Base-by-base conservation (phyloP, 2,797 vertebrate genomes). In the Enteromius argenteus region DNA sequence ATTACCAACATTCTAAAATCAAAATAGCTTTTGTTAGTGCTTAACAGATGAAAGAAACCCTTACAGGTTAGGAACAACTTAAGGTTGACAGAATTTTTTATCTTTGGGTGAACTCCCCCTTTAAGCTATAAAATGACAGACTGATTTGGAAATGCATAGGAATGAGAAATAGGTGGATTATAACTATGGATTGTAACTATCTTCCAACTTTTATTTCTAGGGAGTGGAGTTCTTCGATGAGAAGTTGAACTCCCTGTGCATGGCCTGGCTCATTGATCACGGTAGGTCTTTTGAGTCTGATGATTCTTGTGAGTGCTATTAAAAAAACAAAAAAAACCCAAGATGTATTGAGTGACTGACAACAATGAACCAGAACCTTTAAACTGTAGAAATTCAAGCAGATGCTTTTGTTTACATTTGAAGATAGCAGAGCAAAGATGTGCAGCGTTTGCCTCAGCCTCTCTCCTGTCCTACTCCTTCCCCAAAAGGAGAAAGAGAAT, bases 221-320 rank as follows among this genome's bases (percentile, higher is more conserved):
- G 97, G 97, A 87, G 96, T 98, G 92, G 97, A 97, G 89, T 98
- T 98, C 92, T 98, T 98, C 88, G 96, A 97, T 62, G 97, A 97
- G 91, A 98, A 98, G 92, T 94, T 98, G 87, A 97, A 98, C 93
- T 97, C 96, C 46, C 94, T 98, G 68, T 98, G 97, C 82, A 98
- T 98, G 97, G 97, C 97, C 84, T 98, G 97, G 97, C 96, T 98
- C 23, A 97, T 97, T 84, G 97, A 98, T 87, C 97, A 97, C 11
- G 97, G 97, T 98, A 94, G 94, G 96, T 14, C 5, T 27, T 27
- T n/a, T 69, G 6, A 19, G 30, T 30, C 3, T 53, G 37, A 27
- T 6, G n/a, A 53, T 35, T 66, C 13, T 3, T 14, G 14, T 44
- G 44, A 72, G n/a, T 10, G 14, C 21, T 5, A 7, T 42, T 37